These are phyloP conservation scores for Chaetophractus vellerosus DNA, from an alignment of 2,797 vertebrate genomes.

Conservation along the genomic window DNA sequence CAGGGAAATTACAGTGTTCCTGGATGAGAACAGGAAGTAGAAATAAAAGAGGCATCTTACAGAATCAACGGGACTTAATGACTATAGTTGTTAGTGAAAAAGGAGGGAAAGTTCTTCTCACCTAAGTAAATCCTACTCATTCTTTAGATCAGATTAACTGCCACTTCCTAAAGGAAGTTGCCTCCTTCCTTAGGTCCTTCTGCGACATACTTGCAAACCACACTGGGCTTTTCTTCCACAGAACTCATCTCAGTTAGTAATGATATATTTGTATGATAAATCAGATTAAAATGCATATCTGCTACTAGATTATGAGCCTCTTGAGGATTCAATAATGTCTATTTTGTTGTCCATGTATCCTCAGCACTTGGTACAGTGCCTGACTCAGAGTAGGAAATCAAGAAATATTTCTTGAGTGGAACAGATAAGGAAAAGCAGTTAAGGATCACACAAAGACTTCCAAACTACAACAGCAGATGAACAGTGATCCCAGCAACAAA, in stretches of 20 bases:
- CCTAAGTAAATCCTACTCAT: neutral
- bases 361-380: neutral
- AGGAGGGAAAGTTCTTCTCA: neutral
- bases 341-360: slow-evolving; percentile 1
- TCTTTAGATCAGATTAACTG: slow-evolving; percentile 19
- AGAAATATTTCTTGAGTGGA: slow-evolving; percentile 44
- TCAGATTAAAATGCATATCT: neutral
- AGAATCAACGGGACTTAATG: neutral
- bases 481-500: neutral
- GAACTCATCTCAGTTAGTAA: slow-evolving; percentile 1
- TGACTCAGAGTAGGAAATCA: slow-evolving; percentile 18
- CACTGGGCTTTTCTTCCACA: neutral
- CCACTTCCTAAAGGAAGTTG: slow-evolving; percentile 12
- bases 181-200: neutral
- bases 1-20: neutral
- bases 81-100: neutral
- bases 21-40: neutral
- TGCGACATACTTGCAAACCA: neutral
- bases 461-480: neutral
- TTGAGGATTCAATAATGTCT: neutral
- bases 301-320: neutral
- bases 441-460: neutral
- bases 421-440: neutral
- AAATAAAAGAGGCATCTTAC: neutral
- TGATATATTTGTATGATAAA: neutral